phyloP scores from a whole-genome alignment of 2,888 invertebrate genomes.

The Lycia hirtaria region DNA sequence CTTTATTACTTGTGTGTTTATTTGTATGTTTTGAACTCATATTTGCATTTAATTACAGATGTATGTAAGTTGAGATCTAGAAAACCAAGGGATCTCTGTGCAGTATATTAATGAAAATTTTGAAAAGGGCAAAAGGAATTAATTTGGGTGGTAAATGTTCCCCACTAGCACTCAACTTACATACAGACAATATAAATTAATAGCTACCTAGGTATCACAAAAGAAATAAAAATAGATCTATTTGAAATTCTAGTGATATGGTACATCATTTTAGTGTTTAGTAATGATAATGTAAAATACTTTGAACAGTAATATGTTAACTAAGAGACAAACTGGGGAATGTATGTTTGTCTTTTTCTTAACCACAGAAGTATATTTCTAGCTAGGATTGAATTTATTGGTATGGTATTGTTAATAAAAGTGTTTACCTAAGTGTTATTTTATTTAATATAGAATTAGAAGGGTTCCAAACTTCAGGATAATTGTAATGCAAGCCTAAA shows the following conservation, averaged over 20 bases:
- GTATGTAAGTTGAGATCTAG: too few species aligned
- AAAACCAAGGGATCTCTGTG: too few species aligned
- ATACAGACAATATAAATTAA: too few species aligned
- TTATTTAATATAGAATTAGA: neutral
- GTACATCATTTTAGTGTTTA: neutral
- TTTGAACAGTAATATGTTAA: constrained; percentile 40
- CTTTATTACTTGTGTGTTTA: neutral
- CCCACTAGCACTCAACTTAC: too few species aligned
- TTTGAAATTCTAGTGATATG: constrained; percentile 17
- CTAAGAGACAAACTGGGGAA: constrained; percentile 40
- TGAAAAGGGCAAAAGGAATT: too few species aligned
- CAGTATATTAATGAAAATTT: too few species aligned
- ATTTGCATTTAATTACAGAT: constrained; percentile 16
- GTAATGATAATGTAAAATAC: constrained; percentile 13
- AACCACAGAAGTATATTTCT: constrained; percentile 45
- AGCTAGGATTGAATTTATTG: constrained; percentile 63
- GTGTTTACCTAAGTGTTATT: constrained; percentile 53
- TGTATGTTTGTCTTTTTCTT: constrained; percentile 47
- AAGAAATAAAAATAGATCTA: constrained; percentile 2
- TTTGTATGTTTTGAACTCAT: neutral
- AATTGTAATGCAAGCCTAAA: too few species aligned
- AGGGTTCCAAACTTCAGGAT: too few species aligned
- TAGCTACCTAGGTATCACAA: constrained; percentile 8
- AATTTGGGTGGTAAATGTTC: too few species aligned
- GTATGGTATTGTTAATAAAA: constrained; percentile 70